Evolutionary conservation across 1,140 invertebrate genomes (phyloP), one percentile per base, ranked within the genome.

Genomic region (Prorops nasuta): DNA sequence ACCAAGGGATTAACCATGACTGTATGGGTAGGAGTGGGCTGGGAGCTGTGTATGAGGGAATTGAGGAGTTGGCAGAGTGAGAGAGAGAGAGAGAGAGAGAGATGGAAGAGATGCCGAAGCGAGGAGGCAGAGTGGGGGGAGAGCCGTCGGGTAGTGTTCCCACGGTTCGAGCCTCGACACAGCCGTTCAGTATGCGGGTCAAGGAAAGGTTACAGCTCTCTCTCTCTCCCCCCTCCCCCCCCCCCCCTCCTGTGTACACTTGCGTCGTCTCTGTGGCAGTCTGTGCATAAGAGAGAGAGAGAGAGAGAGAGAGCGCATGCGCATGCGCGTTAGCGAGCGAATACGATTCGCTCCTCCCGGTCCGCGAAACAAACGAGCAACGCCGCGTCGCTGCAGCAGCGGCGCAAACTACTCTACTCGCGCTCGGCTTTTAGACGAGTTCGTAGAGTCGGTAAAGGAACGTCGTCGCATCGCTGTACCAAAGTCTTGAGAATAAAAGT

Each of bases 151-250:
- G 74, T 68, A 67, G 72, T 72, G 74, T 77, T 76, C 74, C 74
- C 74, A 74, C 74, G 75, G 75, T 77, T 75, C 70, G 72, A 77
- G 71, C 66, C 71, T 72, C 72, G 64, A 72, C 69, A 75, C 71
- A 76, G 74, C 73, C 74, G 72, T 68, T 77, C 75, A 75, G 74
- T 76, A 77, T 77, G 73, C 74, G 74, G 73, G 74, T 76, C 74
- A 77, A 77, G 74, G 74, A 77, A 76, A 76, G 74, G 74, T 77
- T 76, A 77, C 72, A n/a, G 69, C 67, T 70, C 58, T 61, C 38
- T 50, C 46, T 45, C 24, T 10, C n/a, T n/a, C n/a, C n/a, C n/a
- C n/a, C n/a, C n/a, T n/a, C n/a, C n/a, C n/a, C n/a, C n/a, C n/a
- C n/a, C n/a, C n/a, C n/a, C n/a, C n/a, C n/a, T n/a, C n/a, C n/a